Base-by-base conservation (phyloP, 2,888 invertebrate species). In the Pristionchus exspectatus region DNA sequence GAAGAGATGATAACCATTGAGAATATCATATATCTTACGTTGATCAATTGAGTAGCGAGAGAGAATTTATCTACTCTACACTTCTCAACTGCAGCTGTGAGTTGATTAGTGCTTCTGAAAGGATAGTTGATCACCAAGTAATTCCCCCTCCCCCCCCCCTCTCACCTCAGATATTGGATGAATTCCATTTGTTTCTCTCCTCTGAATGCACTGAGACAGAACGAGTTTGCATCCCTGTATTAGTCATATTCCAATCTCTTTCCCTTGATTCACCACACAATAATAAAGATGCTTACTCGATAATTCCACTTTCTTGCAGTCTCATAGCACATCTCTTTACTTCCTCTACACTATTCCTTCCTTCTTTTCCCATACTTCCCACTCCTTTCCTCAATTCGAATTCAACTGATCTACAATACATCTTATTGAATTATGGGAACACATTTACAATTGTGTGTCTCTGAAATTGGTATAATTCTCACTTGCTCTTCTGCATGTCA, bases 141-240 rank as follows among this genome's bases (percentile, higher is more conserved):
- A 69, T 27, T 24, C n/a, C 72, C 33, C 30, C 72, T 77, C 38
- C 44, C 44, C 18, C 24, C 21, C 56, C 27, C 4, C 56, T 5
- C 56, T 56, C 54, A 84, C 84, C 84, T 84, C 30, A 84, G 56
- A 30, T 56, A 9, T 18, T 27, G 4, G 2, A 84, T 18, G 30
- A 84, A 84, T 24, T 84, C 56, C 18, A 56, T 44, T 27, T 56
- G 44, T 44, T 84, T 84, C 54, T 84, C n/a, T 54, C 84, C 84
- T 27, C 27, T 9, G 54, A 84, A 54, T 33, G 10, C 9, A 56
- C 21, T 16, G 7, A 84, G 33, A 56, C 50, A 50, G 27, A 27
- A 54, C 5, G 84, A 21, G n/a, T 84, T 59, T 10, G 56, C 84
- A 56, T 84, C 84, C n/a, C 84, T 84, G 56, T 16, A 84, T 38